Percentiles rank a stretch among this genome's conserved stretches.
Evolutionary conservation across 2,888 invertebrate species (phyloP).

Genomic region (Cryptus armator): DNA sequence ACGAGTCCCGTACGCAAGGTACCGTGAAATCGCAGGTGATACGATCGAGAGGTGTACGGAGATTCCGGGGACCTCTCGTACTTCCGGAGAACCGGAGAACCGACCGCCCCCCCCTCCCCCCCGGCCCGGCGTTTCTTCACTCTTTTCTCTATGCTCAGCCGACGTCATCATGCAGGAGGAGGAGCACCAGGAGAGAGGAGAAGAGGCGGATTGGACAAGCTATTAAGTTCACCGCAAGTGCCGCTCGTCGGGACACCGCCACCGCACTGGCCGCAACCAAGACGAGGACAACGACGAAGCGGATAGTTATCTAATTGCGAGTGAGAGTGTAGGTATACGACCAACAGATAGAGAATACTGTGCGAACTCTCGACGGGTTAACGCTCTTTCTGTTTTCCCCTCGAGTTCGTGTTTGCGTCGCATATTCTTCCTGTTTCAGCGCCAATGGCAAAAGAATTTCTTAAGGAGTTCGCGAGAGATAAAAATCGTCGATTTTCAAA

Average conservation of each 20-base stretch:
- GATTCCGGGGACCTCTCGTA: constrained; percentile 25
- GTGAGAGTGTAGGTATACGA: constrained; percentile 53
- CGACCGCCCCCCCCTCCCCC: background rate
- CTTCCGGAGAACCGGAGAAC: constrained; percentile 28
- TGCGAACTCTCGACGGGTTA: constrained; percentile 46
- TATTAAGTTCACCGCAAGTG: constrained; percentile 59
- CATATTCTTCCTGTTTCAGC: constrained; percentile 4
- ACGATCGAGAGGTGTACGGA: constrained; percentile 21
- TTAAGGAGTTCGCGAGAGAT: background rate
- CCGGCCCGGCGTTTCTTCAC: background rate
- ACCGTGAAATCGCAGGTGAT: constrained; percentile 52
- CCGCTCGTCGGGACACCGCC: constrained; percentile 42
- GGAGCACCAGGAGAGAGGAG: constrained; percentile 13
- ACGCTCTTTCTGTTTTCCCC: constrained; percentile 58
- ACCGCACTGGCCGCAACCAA: constrained; percentile 49
- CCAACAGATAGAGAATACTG: constrained; percentile 20
- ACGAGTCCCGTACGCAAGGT: constrained; percentile 52
- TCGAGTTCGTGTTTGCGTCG: constrained; percentile 30
- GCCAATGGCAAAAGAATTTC: background rate
- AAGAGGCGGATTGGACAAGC: constrained; percentile 51
- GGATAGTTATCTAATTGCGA: constrained; percentile 56
- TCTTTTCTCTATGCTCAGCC: background rate
- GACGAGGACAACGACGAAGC: constrained; percentile 29
- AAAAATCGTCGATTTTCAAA: no score
- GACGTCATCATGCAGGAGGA: background rate